phyloP scores from a whole-genome alignment of 2,888 invertebrate species.

The Sarcophaga variegata region DNA sequence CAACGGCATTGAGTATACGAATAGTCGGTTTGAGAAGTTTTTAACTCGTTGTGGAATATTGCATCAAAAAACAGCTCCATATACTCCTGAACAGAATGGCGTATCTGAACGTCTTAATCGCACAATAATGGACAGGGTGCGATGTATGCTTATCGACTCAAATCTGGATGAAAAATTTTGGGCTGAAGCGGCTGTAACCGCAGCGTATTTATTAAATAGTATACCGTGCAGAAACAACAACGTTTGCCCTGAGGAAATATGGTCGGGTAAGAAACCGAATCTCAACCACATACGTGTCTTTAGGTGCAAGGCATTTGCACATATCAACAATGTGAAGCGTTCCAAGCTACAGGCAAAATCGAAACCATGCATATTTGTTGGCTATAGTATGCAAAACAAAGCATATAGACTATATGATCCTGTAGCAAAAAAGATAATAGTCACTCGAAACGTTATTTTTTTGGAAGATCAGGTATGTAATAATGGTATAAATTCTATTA shows the following conservation, averaged over 20 bases:
- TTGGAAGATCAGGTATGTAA: no score
- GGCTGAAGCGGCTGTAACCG: no score
- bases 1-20: no score
- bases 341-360: conserved; percentile 67
- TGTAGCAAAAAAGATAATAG: no score
- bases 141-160: no score
- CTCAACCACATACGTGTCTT: conserved; percentile 66
- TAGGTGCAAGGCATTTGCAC: conserved; percentile 67
- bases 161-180: no score
- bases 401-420: conserved; percentile 19
- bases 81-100: no score
- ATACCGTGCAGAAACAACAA: conserved; percentile 8
- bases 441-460: no score
- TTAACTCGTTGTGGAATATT: no score
- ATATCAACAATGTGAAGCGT: conserved; percentile 66
- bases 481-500: no score
- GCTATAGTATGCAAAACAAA: conserved; percentile 58
- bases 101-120: conserved; percentile 33
- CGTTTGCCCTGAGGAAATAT: conserved; percentile 62
- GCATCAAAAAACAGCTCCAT: no score
- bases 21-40: no score
- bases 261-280: conserved; percentile 61
- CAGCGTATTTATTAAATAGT: neutral
- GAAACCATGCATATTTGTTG: conserved; percentile 65
- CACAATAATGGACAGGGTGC: conserved; percentile 10